phyloP scores from a whole-genome alignment of 2,797 vertebrate genomes.

The Anolis apletophallus region DNA sequence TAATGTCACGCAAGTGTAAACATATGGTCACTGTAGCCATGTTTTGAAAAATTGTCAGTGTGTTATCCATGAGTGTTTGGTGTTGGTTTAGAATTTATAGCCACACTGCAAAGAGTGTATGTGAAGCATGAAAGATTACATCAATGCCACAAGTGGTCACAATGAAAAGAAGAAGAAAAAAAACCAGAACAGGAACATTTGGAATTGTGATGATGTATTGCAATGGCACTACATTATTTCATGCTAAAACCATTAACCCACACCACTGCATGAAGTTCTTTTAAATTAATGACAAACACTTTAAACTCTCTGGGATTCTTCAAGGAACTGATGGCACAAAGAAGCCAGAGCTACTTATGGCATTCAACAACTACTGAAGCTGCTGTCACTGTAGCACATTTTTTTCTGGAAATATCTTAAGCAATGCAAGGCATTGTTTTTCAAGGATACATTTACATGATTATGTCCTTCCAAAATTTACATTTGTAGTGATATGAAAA shows the following conservation, averaged over 20 bases:
- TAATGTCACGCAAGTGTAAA: not conserved
- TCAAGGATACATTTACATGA: not conserved
- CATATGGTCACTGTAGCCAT: not conserved
- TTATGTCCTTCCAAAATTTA: not conserved
- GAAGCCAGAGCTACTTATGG: conserved; percentile 8
- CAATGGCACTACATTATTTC: conserved; percentile 6
- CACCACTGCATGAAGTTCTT: conserved; percentile 4
- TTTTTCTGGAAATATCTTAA: not conserved
- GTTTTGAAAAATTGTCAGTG: not conserved
- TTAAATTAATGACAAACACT: conserved; percentile 36
- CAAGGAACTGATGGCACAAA: conserved; percentile 33
- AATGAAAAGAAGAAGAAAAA: conserved; percentile 29
- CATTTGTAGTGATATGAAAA: too few relatives aligned
- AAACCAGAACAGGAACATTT: not conserved
- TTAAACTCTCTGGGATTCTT: conserved; percentile 45
- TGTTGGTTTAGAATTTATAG: not conserved
- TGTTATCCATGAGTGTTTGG: not conserved
- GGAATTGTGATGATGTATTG: conserved; percentile 9
- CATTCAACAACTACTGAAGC: not conserved
- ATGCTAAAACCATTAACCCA: conserved; percentile 38
- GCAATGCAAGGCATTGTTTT: not conserved
- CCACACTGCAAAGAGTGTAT: not conserved
- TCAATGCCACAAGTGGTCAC: not conserved
- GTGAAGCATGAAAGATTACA: conserved; percentile 1
- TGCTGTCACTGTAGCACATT: not conserved